phyloP scores from a whole-genome alignment of 2,797 vertebrate genomes.

The Prionace glauca region DNA sequence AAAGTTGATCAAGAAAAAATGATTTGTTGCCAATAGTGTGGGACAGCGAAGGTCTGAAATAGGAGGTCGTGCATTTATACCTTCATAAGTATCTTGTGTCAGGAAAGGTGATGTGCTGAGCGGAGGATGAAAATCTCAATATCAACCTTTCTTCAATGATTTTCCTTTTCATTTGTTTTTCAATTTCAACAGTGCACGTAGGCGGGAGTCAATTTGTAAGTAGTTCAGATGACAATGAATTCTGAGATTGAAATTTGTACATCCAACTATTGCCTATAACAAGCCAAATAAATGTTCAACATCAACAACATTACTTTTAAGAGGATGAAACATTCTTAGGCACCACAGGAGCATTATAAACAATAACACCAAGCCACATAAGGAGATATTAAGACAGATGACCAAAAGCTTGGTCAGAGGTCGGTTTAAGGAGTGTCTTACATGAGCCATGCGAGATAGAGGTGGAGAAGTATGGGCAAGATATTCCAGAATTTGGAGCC shows the following conservation, averaged over 20 bases:
- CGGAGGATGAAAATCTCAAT: background rate
- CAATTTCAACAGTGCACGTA: background rate
- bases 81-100: background rate
- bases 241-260: background rate
- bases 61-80: background rate
- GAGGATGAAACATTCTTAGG: too few relatives aligned
- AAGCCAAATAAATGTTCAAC: background rate
- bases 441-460: too few relatives aligned
- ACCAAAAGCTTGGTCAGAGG: too few relatives aligned
- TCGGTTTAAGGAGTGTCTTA: too few relatives aligned
- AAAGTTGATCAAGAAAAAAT: background rate
- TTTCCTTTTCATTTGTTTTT: background rate
- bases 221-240: background rate
- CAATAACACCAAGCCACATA: too few relatives aligned
- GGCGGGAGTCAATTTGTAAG: background rate
- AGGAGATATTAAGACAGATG: too few relatives aligned
- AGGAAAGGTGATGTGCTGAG: too few relatives aligned
- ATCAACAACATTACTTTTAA: too few relatives aligned
- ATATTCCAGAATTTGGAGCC: too few relatives aligned
- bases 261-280: background rate
- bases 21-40: background rate
- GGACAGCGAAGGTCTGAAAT: background rate
- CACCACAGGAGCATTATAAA: too few relatives aligned
- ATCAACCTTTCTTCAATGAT: background rate
- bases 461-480: too few relatives aligned